These are phyloP conservation scores for Gymnothorax reevesii DNA, from an alignment of 2,797 vertebrate species.

Conservation along the genomic window DNA sequence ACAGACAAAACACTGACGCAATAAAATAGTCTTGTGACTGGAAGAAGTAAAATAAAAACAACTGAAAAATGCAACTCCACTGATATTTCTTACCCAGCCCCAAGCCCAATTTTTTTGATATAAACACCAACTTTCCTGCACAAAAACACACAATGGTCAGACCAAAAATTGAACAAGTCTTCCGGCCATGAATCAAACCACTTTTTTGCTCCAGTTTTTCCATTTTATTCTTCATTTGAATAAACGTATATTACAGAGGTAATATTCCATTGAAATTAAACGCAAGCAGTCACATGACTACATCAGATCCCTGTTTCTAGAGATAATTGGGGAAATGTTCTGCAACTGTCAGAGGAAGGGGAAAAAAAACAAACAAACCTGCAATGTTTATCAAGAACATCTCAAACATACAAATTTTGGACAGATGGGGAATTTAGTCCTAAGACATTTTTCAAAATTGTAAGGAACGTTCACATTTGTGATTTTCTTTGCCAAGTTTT, in stretches of 20 bases:
- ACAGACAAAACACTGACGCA: not conserved
- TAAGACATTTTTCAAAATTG: not conserved
- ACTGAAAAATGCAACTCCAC: not conserved
- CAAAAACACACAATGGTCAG: too few relatives aligned
- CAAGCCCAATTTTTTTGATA: not conserved
- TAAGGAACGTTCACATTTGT: not conserved
- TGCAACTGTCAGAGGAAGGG: too few relatives aligned
- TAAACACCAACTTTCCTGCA: conserved; percentile 21
- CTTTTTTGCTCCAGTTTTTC: not conserved
- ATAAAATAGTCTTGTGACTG: not conserved
- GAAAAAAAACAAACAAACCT: too few relatives aligned
- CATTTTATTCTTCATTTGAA: not conserved
- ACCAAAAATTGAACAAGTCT: not conserved
- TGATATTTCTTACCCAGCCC: not conserved
- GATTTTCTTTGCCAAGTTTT: not conserved
- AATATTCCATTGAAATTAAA: not conserved
- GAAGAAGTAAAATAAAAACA: conserved; percentile 38
- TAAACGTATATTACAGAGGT: not conserved
- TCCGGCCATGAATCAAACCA: not conserved
- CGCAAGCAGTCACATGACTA: not conserved
- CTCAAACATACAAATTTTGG: not conserved
- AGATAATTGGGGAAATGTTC: not conserved
- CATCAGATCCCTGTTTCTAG: not conserved
- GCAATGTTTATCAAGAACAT: not conserved
- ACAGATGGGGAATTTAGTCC: not conserved